phyloP scores from a whole-genome alignment of 1,140 invertebrate genomes.

The Marisa cornuarietis region DNA sequence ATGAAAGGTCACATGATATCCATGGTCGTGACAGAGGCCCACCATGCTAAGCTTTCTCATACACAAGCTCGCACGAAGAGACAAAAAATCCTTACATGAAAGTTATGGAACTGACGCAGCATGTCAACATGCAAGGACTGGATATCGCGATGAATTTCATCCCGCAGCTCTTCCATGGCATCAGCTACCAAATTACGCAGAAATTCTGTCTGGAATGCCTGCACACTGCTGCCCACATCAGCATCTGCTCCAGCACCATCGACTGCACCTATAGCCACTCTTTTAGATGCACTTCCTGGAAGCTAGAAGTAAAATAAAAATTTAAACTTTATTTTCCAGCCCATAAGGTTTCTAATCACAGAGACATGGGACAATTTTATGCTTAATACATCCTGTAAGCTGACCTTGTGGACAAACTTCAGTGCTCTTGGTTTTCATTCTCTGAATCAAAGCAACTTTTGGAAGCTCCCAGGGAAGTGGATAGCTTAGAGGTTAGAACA shows the following conservation, averaged over 20 bases:
- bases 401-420: too few species aligned
- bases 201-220: constrained; percentile 42
- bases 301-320: too few species aligned
- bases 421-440: too few species aligned
- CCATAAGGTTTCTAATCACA: too few species aligned
- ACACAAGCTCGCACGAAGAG: neutral
- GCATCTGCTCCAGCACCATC: neutral
- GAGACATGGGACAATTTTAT: too few species aligned
- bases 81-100: constrained; percentile 31
- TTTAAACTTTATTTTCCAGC: too few species aligned
- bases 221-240: neutral
- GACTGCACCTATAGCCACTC: neutral
- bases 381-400: too few species aligned
- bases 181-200: constrained; percentile 38
- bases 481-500: too few species aligned
- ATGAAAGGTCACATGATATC: too few species aligned
- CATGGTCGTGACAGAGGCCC: neutral
- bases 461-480: too few species aligned
- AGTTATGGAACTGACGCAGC: constrained; percentile 44
- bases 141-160: constrained; percentile 39
- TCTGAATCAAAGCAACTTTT: too few species aligned
- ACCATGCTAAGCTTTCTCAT: neutral
- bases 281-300: too few species aligned
- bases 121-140: constrained; percentile 42
- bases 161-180: constrained; percentile 40